These are phyloP conservation scores for Leptocoma aspasia DNA, from an alignment of 2,113 vertebrate genomes.

Conservation along the genomic window DNA sequence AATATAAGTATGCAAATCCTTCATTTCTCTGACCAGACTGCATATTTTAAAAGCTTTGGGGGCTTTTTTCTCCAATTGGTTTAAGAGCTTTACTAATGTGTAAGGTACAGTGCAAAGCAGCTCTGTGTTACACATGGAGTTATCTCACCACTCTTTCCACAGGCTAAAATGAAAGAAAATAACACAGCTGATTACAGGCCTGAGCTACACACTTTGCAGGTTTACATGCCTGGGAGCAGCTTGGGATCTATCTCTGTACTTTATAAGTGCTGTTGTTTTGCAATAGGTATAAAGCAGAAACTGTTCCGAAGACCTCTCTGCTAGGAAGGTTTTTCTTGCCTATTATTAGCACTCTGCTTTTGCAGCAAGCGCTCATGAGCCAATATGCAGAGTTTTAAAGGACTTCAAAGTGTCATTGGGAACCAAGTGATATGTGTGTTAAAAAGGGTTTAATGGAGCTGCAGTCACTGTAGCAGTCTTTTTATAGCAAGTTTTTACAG, in stretches of 20 bases:
- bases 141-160: background rate
- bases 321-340: constrained; percentile 16
- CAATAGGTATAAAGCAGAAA: background rate
- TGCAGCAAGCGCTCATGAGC: background rate
- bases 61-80: background rate
- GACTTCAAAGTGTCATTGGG: constrained; percentile 48
- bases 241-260: background rate
- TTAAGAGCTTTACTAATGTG: background rate
- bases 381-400: constrained; percentile 25
- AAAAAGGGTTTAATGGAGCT: constrained; percentile 55
- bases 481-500: constrained; percentile 54
- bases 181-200: background rate
- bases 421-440: constrained; percentile 41
- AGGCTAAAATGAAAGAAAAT: background rate
- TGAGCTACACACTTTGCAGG: background rate
- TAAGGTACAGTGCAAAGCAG: background rate
- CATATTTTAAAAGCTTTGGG: background rate
- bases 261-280: background rate
- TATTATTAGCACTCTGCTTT: constrained; percentile 40
- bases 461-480: constrained; percentile 18
- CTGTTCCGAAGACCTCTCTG: background rate
- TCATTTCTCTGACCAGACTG: background rate
- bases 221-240: constrained; percentile 3
- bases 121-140: background rate
- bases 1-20: background rate